Percentiles rank a stretch among this genome's conserved stretches.
Evolutionary conservation across 2,113 vertebrate genomes (phyloP).

Genomic region (Labrus mixtus): DNA sequence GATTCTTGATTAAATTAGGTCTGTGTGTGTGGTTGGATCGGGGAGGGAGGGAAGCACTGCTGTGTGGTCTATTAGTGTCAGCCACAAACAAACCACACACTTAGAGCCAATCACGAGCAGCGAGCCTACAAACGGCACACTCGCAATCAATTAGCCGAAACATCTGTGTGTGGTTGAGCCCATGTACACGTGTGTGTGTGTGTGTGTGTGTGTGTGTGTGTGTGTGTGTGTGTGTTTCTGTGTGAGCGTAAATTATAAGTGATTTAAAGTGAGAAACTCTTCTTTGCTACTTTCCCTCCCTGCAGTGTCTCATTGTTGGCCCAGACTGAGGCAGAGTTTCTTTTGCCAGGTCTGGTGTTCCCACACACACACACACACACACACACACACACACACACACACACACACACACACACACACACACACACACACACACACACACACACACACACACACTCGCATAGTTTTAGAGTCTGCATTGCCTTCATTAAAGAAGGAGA

Average conservation of each 20-base stretch:
- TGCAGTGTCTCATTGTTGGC: conserved; percentile 64
- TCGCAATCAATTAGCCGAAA: conserved; percentile 68
- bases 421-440: conserved; percentile 8
- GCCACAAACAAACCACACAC: conserved; percentile 71
- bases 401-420: conserved; percentile 1
- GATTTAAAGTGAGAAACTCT: conserved; percentile 68
- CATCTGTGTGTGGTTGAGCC: conserved; percentile 60
- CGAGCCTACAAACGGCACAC: conserved; percentile 30
- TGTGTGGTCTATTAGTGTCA: conserved; percentile 72
- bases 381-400: conserved; percentile 35
- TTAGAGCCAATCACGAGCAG: conserved; percentile 61
- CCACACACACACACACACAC: conserved; percentile 20
- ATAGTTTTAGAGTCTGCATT: conserved; percentile 44
- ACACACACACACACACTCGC: conserved; percentile 17
- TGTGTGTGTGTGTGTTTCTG: background rate
- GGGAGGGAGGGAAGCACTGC: conserved; percentile 21
- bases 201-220: conserved; percentile 17
- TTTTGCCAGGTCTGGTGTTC: conserved; percentile 62
- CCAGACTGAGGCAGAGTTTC: conserved; percentile 34
- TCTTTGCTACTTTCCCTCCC: conserved; percentile 60
- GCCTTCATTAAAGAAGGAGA: conserved; percentile 67
- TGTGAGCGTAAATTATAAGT: conserved; percentile 60
- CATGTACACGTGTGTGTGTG: conserved; percentile 23
- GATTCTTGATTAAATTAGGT: conserved; percentile 55
- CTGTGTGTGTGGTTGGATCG: conserved; percentile 48